Conservation (phyloP, 2,113 vertebrate species). For the Apistogramma diplotaenia region DNA sequence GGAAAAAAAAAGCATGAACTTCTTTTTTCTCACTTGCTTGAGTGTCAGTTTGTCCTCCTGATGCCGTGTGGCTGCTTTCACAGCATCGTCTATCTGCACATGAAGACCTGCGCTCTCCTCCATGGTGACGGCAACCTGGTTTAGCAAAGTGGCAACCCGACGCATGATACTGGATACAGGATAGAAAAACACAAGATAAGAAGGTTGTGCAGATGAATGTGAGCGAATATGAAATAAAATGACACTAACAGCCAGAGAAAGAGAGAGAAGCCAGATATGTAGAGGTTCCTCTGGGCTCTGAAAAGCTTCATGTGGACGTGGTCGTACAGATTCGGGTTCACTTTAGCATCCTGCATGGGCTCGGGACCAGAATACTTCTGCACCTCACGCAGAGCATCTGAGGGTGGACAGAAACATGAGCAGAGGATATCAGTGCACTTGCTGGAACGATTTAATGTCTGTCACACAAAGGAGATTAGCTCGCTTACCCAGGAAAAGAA, state of each 20-base stretch:
- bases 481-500: slow-evolving; percentile 88
- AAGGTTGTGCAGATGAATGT: background rate
- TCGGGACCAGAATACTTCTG: slow-evolving; percentile 84
- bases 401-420: background rate
- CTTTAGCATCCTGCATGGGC: slow-evolving; percentile 64
- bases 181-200: background rate
- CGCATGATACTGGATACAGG: slow-evolving; percentile 77
- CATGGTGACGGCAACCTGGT: slow-evolving; percentile 81
- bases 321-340: slow-evolving; percentile 80
- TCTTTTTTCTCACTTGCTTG: slow-evolving; percentile 78
- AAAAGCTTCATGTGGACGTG: slow-evolving; percentile 97
- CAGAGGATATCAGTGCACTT: background rate
- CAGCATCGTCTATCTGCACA: slow-evolving; percentile 81
- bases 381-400: slow-evolving; percentile 92
- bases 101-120: slow-evolving; percentile 77
- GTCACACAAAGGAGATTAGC: background rate
- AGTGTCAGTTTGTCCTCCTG: slow-evolving; percentile 85
- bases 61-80: slow-evolving; percentile 82
- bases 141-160: slow-evolving; percentile 86
- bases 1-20: background rate
- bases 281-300: slow-evolving; percentile 94
- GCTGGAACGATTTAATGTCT: background rate
- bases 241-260: slow-evolving; percentile 95
- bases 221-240: background rate
- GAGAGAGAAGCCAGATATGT: slow-evolving; percentile 94